Evolutionary conservation across 2,888 invertebrate species (phyloP), one percentile per base, ranked within the genome.

Genomic region (Spisula solida): DNA sequence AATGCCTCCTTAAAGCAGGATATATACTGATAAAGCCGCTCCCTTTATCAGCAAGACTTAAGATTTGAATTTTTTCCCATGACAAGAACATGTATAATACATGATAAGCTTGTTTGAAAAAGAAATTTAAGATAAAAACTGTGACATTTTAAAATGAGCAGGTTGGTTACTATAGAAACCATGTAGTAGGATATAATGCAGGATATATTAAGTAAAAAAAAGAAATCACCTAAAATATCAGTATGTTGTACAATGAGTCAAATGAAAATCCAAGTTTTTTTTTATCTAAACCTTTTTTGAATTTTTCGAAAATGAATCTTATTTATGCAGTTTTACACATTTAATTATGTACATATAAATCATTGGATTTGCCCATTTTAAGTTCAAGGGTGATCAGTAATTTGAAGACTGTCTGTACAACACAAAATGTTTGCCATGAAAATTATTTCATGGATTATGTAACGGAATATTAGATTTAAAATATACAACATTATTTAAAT

Each of bases 41-140:
- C 29, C 31, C 0, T 31, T 31, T 34, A 75, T 75, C 31, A 75
- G 34, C 34, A 34, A 18, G 75, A 18, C 31, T 75, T 75, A 75
- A 75, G 75, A 75, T 75, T 75, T 75, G 25, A 75, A 75, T 34
- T 18, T 60, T 60, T 75, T 75, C 75, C 34, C 31, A 75, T 75
- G 75, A 10, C 60, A 66, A 66, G 60, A 25, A n/a, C 51, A 51
- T 66, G 60, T 25, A 25, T 41, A 41, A 41, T 25, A 60, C 20
- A 60, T n/a, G 25, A 25, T 66, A 66, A 66, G 25, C 0, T 66
- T n/a, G 60, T 66, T 66, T 66, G 60, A 66, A 66, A 60, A 18
- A 60, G 25, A 66, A 25, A 56, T n/a, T 66, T 66, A 25, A 66
- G n/a, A 66, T 10, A 66, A 66, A 66, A 66, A 66, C 51, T 66